Evolutionary conservation across 2,888 invertebrate species (phyloP), one percentile per base, ranked within the genome.

Genomic region (Baccha elongata): DNA sequence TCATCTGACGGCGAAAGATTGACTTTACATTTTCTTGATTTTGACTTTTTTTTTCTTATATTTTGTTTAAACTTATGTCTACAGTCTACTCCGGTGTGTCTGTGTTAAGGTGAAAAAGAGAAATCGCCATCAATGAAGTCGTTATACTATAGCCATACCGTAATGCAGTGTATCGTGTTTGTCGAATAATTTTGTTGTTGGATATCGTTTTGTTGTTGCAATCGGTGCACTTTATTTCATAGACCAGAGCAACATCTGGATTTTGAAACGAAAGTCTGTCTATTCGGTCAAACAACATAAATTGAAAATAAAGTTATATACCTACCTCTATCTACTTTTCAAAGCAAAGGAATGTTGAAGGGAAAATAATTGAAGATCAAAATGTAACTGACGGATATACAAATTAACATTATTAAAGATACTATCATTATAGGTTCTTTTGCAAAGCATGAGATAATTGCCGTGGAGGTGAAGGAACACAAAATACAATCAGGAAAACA

Each of bases 11-110:
- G 75, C 37, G 15, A 58, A 64, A 75, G 58, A 75, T 50, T 65
- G 80, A 69, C 75, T 64, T 75, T 81, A 64, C 69, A 81, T 75
- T 81, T 75, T 69, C 80, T 55, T 75, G 80, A 52, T 80, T 69
- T 80, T 40, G 64, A 32, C 19, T 13, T 64, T 55, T 74, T 74
- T 53, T 44, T 35, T 58, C 17, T 7, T 52, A 4, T 7, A n/a
- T 17, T 4, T 29, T 55, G 21, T 11, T 19, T 21, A 19, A 50
- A 15, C 5, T 6, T 26, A 32, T 53, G 8, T 75, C 26, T 65
- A 42, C 13, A 15, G 15, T 10, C 21, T 15, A 10, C 32, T 50
- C 37, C n/a, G n/a, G 44, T 11, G n/a, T 52, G 48, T 50, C n/a
- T 46, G 44, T 74, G 62, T 69, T 75, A 15, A 74, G 65, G 64